Evolutionary conservation across 35 echinoderm and acorn worm species (phyloP).

Genomic region (Lytechinus variegatus): DNA sequence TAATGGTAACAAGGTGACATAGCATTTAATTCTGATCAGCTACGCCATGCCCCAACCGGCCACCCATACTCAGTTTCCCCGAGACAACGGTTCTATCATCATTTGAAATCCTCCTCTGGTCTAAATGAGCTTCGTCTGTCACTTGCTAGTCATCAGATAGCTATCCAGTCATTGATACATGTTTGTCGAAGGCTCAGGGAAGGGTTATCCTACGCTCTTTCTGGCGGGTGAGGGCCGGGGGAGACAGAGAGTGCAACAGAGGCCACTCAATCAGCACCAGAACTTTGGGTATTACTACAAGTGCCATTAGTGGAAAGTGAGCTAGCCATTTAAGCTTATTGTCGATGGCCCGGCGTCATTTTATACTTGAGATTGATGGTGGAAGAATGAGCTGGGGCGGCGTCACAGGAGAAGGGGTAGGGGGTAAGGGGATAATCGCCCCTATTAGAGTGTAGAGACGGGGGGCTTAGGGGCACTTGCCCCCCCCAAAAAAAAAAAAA

Average conservation of each 20-base stretch:
- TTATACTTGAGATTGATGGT: background rate
- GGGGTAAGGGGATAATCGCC: too few species aligned
- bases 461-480: too few species aligned
- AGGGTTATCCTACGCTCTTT: background rate
- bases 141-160: background rate
- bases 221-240: background rate
- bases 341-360: background rate
- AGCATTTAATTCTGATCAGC: background rate
- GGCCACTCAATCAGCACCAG: background rate
- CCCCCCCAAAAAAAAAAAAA: too few species aligned
- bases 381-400: background rate
- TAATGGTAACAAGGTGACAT: too few species aligned
- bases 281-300: conserved; percentile 13
- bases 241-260: background rate
- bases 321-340: background rate
- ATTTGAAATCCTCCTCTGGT: background rate
- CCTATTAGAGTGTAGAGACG: too few species aligned
- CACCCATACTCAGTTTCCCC: background rate
- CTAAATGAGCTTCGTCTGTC: background rate
- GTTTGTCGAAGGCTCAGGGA: background rate
- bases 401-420: too few species aligned
- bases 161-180: conserved; percentile 12
- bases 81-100: background rate
- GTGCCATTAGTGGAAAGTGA: conserved; percentile 13
- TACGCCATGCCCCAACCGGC: background rate